These are phyloP conservation scores for Paramormyrops hopkinsi DNA, from an alignment of 2,797 vertebrate genomes.

Conservation along the genomic window DNA sequence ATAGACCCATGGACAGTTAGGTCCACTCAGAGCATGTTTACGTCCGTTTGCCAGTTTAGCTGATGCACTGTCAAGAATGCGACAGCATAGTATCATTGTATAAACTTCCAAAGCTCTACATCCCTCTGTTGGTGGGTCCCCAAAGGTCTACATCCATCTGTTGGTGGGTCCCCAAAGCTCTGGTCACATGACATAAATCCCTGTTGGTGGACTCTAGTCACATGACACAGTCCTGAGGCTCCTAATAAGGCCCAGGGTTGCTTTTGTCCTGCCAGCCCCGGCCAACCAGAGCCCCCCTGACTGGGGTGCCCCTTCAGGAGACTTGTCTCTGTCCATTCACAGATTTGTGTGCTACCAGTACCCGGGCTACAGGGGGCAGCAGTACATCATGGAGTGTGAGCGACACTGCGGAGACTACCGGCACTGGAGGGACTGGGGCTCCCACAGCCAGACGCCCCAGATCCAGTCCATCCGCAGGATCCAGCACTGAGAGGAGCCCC, in stretches of 20 bases:
- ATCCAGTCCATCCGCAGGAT: conserved; percentile 76
- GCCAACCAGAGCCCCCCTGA: background rate
- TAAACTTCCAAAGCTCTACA: background rate
- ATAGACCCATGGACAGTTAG: background rate
- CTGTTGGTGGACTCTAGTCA: background rate
- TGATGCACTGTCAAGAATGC: background rate
- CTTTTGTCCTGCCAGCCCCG: background rate
- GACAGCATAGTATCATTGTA: background rate
- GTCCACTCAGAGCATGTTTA: background rate
- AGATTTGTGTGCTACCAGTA: conserved; percentile 76
- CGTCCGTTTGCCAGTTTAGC: background rate
- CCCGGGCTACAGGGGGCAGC: conserved; percentile 71
- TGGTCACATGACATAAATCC: background rate
- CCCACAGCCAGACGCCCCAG: conserved; percentile 49
- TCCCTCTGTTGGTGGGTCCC: background rate
- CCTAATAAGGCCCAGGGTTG: background rate
- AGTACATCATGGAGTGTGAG: conserved; percentile 79
- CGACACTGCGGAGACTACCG: conserved; percentile 72
- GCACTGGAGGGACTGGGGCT: conserved; percentile 44
- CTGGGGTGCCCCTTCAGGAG: background rate
- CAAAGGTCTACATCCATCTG: background rate
- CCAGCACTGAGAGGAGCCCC: conserved; percentile 60
- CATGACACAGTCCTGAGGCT: background rate
- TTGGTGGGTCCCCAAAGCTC: background rate
- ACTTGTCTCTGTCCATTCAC: conserved; percentile 4